A percentile compares a stretch with the other conserved stretches of the same genome.
Conservation (phyloP, 2,797 vertebrate genomes). For the Tenualosa ilisha region DNA sequence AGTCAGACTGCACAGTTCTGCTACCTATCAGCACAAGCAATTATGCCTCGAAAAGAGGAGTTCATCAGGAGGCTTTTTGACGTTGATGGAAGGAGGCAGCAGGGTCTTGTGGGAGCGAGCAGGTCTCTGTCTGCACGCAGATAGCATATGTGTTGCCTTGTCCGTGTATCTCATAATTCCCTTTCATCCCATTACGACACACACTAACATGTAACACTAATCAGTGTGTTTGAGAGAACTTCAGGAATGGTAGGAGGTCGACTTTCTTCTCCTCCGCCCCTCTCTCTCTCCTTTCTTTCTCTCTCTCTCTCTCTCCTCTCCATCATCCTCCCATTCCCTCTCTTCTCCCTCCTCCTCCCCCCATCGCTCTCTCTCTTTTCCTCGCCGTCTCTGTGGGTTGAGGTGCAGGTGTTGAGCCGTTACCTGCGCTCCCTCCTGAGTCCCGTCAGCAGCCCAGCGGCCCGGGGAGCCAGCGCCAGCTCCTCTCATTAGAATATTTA, state of each 20-base stretch:
- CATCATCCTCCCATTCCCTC: not conserved
- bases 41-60: slow-evolving; percentile 24
- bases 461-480: slow-evolving; percentile 62
- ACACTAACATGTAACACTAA: not conserved
- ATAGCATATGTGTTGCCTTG: slow-evolving; percentile 35
- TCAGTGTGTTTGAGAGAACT: slow-evolving; percentile 4
- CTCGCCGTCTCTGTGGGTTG: not conserved
- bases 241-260: slow-evolving; percentile 9
- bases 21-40: slow-evolving; percentile 31
- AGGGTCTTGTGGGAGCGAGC: not conserved
- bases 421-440: slow-evolving; percentile 53
- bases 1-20: not conserved
- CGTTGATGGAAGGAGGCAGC: slow-evolving; percentile 50
- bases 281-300: no score
- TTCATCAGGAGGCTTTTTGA: slow-evolving; percentile 40
- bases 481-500: slow-evolving; percentile 79
- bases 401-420: slow-evolving; percentile 24
- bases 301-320: not conserved
- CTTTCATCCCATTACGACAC: not conserved
- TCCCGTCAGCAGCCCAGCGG: slow-evolving; percentile 66
- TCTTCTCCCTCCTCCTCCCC: not conserved
- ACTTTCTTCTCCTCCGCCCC: slow-evolving; percentile 19
- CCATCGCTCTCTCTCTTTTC: not conserved
- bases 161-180: slow-evolving; percentile 6
- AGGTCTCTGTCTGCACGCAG: not conserved